A percentile compares a stretch with the other conserved stretches of the same genome.
These are phyloP conservation scores for Steinernema carpocapsae DNA, from an alignment of 2,888 invertebrate genomes.

Conservation along the genomic window DNA sequence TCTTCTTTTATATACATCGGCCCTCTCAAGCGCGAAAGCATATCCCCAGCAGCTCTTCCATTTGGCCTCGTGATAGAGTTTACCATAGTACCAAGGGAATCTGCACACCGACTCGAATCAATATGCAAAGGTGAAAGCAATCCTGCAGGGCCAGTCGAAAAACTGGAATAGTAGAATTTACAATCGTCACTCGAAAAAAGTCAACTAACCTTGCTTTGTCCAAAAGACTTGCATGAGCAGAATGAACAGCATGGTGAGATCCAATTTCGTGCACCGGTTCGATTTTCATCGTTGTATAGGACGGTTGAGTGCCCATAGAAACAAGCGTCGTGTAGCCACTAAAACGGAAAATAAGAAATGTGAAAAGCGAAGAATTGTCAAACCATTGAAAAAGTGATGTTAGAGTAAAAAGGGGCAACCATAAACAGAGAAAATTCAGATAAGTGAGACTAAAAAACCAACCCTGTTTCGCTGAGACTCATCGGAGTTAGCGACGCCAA, in stretches of 20 bases:
- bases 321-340: slow-evolving; percentile 44
- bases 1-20: slow-evolving; percentile 44
- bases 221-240: background rate
- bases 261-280: slow-evolving; percentile 42
- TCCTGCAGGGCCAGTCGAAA: slow-evolving; percentile 57
- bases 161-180: slow-evolving; percentile 41
- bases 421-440: slow-evolving; percentile 27
- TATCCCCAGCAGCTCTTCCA: slow-evolving; percentile 46
- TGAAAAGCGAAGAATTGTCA: no score
- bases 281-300: slow-evolving; percentile 44
- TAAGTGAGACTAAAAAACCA: slow-evolving; percentile 36
- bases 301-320: slow-evolving; percentile 43
- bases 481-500: slow-evolving; percentile 61
- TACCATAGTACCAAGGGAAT: background rate
- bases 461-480: slow-evolving; percentile 46
- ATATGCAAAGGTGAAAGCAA: slow-evolving; percentile 61
- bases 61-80: slow-evolving; percentile 39
- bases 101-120: slow-evolving; percentile 39
- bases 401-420: no score
- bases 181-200: background rate
- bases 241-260: slow-evolving; percentile 3
- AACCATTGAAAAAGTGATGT: no score
- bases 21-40: slow-evolving; percentile 46
- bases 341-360: slow-evolving; percentile 3
- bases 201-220: slow-evolving; percentile 9